Conservation (phyloP, 2,888 invertebrate species). For the Actias luna region DNA sequence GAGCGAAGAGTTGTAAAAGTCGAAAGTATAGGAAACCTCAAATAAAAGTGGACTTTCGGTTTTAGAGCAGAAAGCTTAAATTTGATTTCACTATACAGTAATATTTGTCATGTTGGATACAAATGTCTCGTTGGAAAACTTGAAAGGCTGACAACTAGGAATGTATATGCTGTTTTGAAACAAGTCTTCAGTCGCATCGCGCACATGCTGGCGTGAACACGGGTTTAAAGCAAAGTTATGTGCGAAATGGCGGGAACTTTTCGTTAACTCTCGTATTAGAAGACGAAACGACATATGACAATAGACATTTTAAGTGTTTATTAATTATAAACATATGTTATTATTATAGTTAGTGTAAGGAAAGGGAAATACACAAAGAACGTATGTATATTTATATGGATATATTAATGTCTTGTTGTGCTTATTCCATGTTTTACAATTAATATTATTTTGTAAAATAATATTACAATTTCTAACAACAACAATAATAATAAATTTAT, state of each 20-base stretch:
- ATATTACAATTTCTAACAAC: no score
- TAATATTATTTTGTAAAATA: neutral
- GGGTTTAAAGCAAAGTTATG: slow-evolving; percentile 40
- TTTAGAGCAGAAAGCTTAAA: neutral
- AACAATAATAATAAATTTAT: no score
- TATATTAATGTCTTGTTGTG: neutral
- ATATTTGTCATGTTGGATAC: slow-evolving; percentile 33
- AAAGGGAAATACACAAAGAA: neutral
- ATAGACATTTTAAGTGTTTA: slow-evolving; percentile 8
- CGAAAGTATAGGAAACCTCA: neutral
- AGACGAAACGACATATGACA: slow-evolving; percentile 34
- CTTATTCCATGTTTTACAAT: neutral
- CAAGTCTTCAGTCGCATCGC: slow-evolving; percentile 72
- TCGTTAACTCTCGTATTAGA: slow-evolving; percentile 59
- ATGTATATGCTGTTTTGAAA: slow-evolving; percentile 63
- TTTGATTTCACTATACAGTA: neutral
- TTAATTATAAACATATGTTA: slow-evolving; percentile 5
- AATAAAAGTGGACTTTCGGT: neutral
- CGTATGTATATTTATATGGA: neutral
- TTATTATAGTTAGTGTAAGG: slow-evolving; percentile 9
- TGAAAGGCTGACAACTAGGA: slow-evolving; percentile 71
- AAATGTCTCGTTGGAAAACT: slow-evolving; percentile 54
- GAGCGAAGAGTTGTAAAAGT: slow-evolving; percentile 8
- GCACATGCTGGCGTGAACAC: slow-evolving; percentile 66
- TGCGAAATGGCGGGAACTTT: slow-evolving; percentile 71